A percentile compares a stretch with the other conserved stretches of the same genome.
Evolutionary conservation across 2,888 invertebrate species (phyloP).

Genomic region (Agrilus cyanescens): DNA sequence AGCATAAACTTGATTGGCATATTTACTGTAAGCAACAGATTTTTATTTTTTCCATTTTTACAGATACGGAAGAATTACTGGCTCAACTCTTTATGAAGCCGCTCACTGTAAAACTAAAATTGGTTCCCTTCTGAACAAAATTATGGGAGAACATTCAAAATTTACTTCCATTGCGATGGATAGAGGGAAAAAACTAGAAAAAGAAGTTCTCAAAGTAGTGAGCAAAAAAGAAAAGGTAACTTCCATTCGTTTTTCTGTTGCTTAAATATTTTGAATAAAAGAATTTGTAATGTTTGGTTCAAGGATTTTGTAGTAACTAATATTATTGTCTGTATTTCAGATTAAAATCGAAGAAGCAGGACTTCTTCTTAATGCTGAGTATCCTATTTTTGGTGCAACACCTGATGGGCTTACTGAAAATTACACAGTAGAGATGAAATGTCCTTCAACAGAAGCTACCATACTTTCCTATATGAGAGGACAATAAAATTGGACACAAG

Average conservation of each 20-base stretch:
- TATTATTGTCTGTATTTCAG: too few species aligned
- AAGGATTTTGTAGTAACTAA: too few species aligned
- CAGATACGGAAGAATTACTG: conserved; percentile 14
- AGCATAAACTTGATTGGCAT: too few species aligned
- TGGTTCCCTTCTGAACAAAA: background rate
- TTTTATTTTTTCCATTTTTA: conserved; percentile 12
- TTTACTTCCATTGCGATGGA: too few species aligned
- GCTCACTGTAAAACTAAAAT: conserved; percentile 6
- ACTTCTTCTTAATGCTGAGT: background rate
- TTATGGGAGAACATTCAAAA: conserved; percentile 1
- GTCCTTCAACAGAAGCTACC: conserved; percentile 12
- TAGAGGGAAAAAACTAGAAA: too few species aligned
- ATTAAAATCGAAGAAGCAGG: background rate
- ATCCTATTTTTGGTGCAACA: conserved; percentile 14
- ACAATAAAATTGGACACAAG: conserved; percentile 11
- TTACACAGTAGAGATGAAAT: conserved; percentile 19
- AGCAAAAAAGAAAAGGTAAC: too few species aligned
- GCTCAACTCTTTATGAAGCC: conserved; percentile 12
- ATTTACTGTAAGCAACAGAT: too few species aligned
- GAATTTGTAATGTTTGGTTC: too few species aligned
- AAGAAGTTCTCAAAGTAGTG: too few species aligned
- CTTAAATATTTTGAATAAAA: too few species aligned
- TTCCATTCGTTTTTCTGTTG: too few species aligned
- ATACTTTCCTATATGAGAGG: conserved; percentile 9
- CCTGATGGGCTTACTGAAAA: conserved; percentile 17